Conservation (phyloP, 1,140 invertebrate species). For the Drosophila azteca region DNA sequence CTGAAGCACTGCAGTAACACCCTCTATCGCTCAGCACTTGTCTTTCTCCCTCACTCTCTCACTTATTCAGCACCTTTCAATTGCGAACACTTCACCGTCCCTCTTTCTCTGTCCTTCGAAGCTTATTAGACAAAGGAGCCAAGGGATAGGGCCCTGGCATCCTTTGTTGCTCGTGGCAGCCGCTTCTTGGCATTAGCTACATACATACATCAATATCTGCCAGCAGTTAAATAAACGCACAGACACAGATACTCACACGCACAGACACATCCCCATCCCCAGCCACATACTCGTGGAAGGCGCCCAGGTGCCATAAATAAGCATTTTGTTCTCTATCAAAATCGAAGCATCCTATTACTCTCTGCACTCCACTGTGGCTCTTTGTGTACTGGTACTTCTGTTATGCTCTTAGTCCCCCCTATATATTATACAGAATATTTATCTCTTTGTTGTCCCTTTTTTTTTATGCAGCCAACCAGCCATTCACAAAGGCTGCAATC, state of each 20-base stretch:
- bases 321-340: conserved; percentile 49
- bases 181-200: conserved; percentile 48
- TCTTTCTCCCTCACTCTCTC: conserved; percentile 5
- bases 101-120: conserved; percentile 23
- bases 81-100: conserved; percentile 11
- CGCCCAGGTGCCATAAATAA: conserved; percentile 74
- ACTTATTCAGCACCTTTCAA: conserved; percentile 2
- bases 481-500: conserved; percentile 1
- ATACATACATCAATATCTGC: conserved; percentile 28
- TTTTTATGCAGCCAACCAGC: not conserved
- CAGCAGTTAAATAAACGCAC: conserved; percentile 66
- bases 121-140: conserved; percentile 63
- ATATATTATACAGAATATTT: conserved; percentile 23
- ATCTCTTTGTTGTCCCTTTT: not conserved
- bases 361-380: conserved; percentile 24
- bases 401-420: conserved; percentile 11
- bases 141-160: conserved; percentile 31
- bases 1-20: conserved; percentile 50
- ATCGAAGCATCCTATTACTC: conserved; percentile 12
- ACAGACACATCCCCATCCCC: conserved; percentile 14
- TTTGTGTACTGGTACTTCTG: conserved; percentile 40
- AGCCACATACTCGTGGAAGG: conserved; percentile 25
- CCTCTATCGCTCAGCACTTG: conserved; percentile 4
- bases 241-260: conserved; percentile 14
- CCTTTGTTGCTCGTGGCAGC: conserved; percentile 51